Evolutionary conservation across 2,113 vertebrate genomes (phyloP).

Genomic region (Lates calcarifer): DNA sequence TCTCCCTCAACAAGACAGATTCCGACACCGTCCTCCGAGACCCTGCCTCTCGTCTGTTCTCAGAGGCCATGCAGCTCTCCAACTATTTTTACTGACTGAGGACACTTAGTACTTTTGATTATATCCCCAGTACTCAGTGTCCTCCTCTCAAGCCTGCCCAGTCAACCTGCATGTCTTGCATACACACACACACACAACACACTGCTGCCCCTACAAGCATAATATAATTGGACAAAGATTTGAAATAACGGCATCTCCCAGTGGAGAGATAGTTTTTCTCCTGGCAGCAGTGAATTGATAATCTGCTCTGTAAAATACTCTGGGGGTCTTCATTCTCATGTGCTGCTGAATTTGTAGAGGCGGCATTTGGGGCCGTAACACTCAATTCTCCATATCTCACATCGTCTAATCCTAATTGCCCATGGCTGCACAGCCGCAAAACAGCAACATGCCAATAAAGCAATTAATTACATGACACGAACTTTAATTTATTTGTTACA

Average conservation of each 20-base stretch:
- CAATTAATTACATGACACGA: constrained; percentile 55
- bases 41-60: constrained; percentile 26
- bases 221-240: constrained; percentile 78
- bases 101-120: constrained; percentile 55
- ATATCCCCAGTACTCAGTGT: constrained; percentile 27
- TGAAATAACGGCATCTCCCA: constrained; percentile 70
- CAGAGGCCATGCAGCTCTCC: constrained; percentile 23
- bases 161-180: constrained; percentile 43
- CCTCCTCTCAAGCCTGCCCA: constrained; percentile 14
- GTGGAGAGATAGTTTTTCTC: constrained; percentile 62
- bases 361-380: constrained; percentile 36
- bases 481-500: constrained; percentile 35
- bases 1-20: constrained; percentile 46
- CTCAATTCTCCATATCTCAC: constrained; percentile 47
- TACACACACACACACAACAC: background rate
- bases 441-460: constrained; percentile 49
- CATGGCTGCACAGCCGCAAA: constrained; percentile 41
- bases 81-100: constrained; percentile 36
- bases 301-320: constrained; percentile 69
- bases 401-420: constrained; percentile 60
- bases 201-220: constrained; percentile 26
- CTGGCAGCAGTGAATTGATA: constrained; percentile 75
- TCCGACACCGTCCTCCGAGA: constrained; percentile 20
- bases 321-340: constrained; percentile 57
- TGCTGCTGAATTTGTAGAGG: constrained; percentile 51